phyloP scores from a whole-genome alignment of 2,888 invertebrate species.

The Tigriopus californicus region DNA sequence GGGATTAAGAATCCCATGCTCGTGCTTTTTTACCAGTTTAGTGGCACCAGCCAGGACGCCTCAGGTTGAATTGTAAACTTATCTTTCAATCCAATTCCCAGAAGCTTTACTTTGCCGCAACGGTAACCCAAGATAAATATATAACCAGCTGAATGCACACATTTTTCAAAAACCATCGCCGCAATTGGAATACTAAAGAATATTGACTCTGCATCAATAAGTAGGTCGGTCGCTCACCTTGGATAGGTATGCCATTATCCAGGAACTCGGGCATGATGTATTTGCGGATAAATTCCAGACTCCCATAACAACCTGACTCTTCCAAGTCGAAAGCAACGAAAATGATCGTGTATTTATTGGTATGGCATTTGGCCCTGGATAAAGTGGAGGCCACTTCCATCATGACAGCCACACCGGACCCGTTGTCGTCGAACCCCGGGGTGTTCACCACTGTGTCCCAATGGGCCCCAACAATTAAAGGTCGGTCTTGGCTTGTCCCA shows the following conservation, averaged over 20 bases:
- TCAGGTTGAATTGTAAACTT: too few relatives aligned
- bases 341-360: slow-evolving; percentile 23
- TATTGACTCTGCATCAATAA: neutral
- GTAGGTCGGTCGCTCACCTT: neutral
- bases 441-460: slow-evolving; percentile 25
- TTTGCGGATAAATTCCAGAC: slow-evolving; percentile 24
- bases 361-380: slow-evolving; percentile 21
- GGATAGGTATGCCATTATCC: neutral
- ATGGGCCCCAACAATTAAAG: slow-evolving; percentile 26
- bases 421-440: slow-evolving; percentile 25
- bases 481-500: slow-evolving; percentile 24
- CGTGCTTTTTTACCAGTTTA: too few relatives aligned
- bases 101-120: too few relatives aligned
- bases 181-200: too few relatives aligned
- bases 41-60: too few relatives aligned
- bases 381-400: slow-evolving; percentile 25
- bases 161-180: too few relatives aligned
- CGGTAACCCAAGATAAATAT: too few relatives aligned
- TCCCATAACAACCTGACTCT: slow-evolving; percentile 25
- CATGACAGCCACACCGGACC: slow-evolving; percentile 26
- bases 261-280: slow-evolving; percentile 22
- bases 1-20: too few relatives aligned
- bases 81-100: too few relatives aligned
- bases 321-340: slow-evolving; percentile 28
- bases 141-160: too few relatives aligned